Evolutionary conservation across 2,888 invertebrate genomes (phyloP), one percentile per base, ranked within the genome.

Genomic region (Lumbricus terrestris): DNA sequence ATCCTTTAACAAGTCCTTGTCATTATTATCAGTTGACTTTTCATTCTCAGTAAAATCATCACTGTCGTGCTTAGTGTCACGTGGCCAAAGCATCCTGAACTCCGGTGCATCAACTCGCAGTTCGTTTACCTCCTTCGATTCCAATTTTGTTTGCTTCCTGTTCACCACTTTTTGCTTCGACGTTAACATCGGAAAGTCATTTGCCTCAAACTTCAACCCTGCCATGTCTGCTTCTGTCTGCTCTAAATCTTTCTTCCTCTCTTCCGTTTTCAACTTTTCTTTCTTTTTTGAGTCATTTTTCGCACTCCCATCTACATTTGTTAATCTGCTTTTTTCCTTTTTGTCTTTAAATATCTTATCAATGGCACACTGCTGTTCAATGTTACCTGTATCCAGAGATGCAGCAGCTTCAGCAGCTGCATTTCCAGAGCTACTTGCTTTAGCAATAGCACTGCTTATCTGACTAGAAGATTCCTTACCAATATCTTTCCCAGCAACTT

Each of bases 171-270:
- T 69, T n/a, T 69, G 69, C 16, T n/a, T 69, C n/a, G 69, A 69
- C 69, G n/a, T 69, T 29, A 88, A 38, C 37, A 34, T 38, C 15
- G 91, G 91, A 38, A 91, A 90, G 47, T 91, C 90, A 47, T 89
- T 69, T 69, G 88, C 8, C 33, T 37, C 34, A 35, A 88, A 38
- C 35, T 88, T 33, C 23, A 33, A 38, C 88, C 34, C 37, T 29
- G 35, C 88, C 88, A 33, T 29, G 35, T 34, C 35, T 15, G 6
- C 20, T 38, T 88, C 33, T 23, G 35, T 20, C n/a, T 88, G 40
- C 69, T 23, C 69, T 11, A 35, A 20, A 34, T 33, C 34, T 34
- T 89, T 35, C 6, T 33, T 1, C 23, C 18, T 18, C 11, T 20
- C 89, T 38, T 89, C 33, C 8, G 82, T 69, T 35, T 82, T 69